Evolutionary conservation across 2,888 invertebrate species (phyloP).

Genomic region (Brachynemurus nebulosus): DNA sequence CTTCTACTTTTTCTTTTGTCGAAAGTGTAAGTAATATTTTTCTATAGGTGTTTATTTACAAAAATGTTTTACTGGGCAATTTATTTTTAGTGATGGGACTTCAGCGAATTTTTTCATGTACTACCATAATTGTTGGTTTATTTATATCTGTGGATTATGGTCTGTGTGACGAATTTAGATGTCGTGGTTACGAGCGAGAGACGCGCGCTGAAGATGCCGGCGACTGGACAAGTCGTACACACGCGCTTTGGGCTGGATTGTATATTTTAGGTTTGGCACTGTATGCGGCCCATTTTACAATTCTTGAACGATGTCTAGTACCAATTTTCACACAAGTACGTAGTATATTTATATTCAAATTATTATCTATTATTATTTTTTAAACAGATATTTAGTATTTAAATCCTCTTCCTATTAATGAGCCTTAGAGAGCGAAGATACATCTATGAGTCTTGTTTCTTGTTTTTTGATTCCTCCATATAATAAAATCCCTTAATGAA

Average conservation of each 20-base stretch:
- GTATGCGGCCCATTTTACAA: slow-evolving; percentile 37
- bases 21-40: slow-evolving; percentile 34
- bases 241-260: slow-evolving; percentile 40
- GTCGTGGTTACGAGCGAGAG: slow-evolving; percentile 36
- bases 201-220: slow-evolving; percentile 29
- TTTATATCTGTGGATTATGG: slow-evolving; percentile 47
- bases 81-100: slow-evolving; percentile 39
- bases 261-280: slow-evolving; percentile 38
- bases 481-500: no score
- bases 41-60: neutral
- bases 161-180: slow-evolving; percentile 44
- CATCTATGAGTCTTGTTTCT: no score
- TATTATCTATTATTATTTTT: neutral
- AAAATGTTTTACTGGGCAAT: neutral
- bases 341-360: neutral
- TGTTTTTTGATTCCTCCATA: no score
- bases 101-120: slow-evolving; percentile 42
- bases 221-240: slow-evolving; percentile 35
- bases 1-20: slow-evolving; percentile 44
- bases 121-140: slow-evolving; percentile 43
- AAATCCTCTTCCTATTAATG: no score
- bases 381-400: no score
- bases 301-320: slow-evolving; percentile 31
- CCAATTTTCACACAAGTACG: slow-evolving; percentile 18
- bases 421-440: no score